A percentile compares a stretch with the other conserved stretches of the same genome.
phyloP scores from a whole-genome alignment of 2,888 invertebrate genomes.

The Orthonychiurus folsomi region DNA sequence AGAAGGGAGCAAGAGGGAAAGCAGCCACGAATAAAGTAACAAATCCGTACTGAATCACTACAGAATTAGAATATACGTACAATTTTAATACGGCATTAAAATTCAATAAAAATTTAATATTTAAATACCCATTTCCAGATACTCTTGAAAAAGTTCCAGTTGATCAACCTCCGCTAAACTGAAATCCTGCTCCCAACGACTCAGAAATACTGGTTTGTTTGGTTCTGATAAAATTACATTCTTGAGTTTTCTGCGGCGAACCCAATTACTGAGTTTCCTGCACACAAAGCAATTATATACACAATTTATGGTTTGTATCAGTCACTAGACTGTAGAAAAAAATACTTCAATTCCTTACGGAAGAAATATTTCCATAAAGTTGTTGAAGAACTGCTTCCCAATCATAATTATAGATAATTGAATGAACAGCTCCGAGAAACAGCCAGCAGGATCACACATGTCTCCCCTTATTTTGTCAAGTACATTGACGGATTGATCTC shows the following conservation, averaged over 20 bases:
- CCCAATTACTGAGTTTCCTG: constrained; percentile 3
- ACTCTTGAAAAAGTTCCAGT: constrained; percentile 2
- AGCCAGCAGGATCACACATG: constrained; percentile 8
- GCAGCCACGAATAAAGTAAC: constrained; percentile 5
- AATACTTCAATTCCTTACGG: too few relatives aligned
- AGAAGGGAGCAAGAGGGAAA: background rate
- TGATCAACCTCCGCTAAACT: background rate
- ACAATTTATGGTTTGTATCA: too few relatives aligned
- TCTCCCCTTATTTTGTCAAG: constrained; percentile 2
- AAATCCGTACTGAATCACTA: constrained; percentile 8
- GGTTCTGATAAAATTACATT: background rate
- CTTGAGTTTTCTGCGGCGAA: background rate
- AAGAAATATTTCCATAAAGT: constrained; percentile 1
- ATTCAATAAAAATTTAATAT: too few relatives aligned
- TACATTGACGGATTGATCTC: background rate
- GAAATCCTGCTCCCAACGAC: background rate
- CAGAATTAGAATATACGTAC: too few relatives aligned
- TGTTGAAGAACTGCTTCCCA: constrained; percentile 6
- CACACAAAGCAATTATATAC: background rate
- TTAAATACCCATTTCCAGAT: constrained; percentile 10
- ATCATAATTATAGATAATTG: constrained; percentile 3
- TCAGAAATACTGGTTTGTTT: background rate
- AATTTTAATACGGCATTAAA: too few relatives aligned
- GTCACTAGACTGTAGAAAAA: too few relatives aligned
- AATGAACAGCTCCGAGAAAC: constrained; percentile 7